phyloP scores from a whole-genome alignment of 1,140 invertebrate species.

The Bombus turneri region DNA sequence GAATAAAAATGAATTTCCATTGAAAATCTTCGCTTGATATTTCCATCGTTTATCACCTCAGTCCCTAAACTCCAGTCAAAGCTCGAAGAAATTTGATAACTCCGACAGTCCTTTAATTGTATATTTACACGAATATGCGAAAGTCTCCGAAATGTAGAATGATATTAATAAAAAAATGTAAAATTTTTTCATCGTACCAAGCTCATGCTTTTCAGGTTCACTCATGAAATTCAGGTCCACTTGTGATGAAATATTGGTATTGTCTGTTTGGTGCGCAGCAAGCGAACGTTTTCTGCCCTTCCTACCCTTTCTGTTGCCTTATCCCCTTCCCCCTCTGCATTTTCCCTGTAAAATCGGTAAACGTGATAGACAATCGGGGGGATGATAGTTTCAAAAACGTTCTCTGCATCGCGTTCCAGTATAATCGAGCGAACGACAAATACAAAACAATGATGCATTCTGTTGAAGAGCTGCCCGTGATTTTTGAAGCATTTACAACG shows the following conservation, averaged over 20 bases:
- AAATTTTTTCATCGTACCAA: not conserved
- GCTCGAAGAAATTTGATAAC: too few species aligned
- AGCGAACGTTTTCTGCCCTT: constrained; percentile 1
- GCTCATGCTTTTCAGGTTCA: constrained; percentile 25
- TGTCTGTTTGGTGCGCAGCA: constrained; percentile 29
- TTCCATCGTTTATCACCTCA: not conserved
- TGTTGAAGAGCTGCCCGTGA: constrained; percentile 37
- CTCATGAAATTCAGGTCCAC: constrained; percentile 48
- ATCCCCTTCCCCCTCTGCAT: not conserved
- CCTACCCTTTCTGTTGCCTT: too few species aligned
- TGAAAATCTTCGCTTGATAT: too few species aligned
- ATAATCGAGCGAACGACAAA: constrained; percentile 60
- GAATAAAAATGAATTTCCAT: not conserved
- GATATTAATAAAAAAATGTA: not conserved
- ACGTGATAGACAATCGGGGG: constrained; percentile 33
- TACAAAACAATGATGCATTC: constrained; percentile 45
- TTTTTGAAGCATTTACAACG: constrained; percentile 62
- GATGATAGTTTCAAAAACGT: constrained; percentile 54
- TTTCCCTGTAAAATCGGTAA: constrained; percentile 33
- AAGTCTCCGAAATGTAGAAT: not conserved
- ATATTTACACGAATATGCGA: too few species aligned
- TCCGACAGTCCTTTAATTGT: not conserved
- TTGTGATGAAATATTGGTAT: constrained; percentile 56
- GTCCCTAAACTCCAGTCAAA: not conserved
- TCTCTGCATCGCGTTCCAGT: constrained; percentile 29